These are phyloP conservation scores for Clarias gariepinus DNA, from an alignment of 2,113 vertebrate genomes.

Conservation along the genomic window DNA sequence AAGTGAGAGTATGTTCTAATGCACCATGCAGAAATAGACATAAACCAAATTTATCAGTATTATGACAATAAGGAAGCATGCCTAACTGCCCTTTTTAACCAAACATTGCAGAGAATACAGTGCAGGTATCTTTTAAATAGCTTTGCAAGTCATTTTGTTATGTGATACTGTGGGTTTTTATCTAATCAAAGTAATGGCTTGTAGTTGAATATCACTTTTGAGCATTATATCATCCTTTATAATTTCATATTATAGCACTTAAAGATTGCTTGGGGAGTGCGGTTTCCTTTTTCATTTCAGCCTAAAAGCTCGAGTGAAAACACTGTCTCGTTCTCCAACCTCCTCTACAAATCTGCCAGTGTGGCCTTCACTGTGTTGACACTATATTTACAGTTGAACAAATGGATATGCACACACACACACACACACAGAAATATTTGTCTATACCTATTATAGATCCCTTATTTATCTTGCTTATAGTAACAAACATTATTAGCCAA, in stretches of 20 bases:
- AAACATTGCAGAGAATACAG: not conserved
- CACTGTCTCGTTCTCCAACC: slow-evolving; percentile 39
- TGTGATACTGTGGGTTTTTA: not conserved
- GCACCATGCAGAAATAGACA: not conserved
- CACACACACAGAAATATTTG: slow-evolving; percentile 16
- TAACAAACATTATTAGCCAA: slow-evolving; percentile 59
- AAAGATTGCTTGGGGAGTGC: not conserved
- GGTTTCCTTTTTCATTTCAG: not conserved
- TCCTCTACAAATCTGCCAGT: slow-evolving; percentile 52
- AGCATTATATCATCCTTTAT: slow-evolving; percentile 1
- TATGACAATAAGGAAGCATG: not conserved
- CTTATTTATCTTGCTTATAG: slow-evolving; percentile 64
- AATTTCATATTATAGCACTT: not conserved
- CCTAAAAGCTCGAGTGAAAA: slow-evolving; percentile 20
- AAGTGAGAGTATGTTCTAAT: not conserved
- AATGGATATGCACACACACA: slow-evolving; percentile 10
- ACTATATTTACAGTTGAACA: slow-evolving; percentile 10
- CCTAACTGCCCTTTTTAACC: not conserved
- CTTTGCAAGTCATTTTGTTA: not conserved
- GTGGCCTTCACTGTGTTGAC: slow-evolving; percentile 53
- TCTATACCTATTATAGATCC: slow-evolving; percentile 56
- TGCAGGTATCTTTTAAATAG: not conserved
- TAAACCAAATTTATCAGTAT: not conserved
- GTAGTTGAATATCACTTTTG: not conserved
- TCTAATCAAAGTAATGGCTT: slow-evolving; percentile 11